Conservation (phyloP, 1,140 invertebrate species). For the Lanistes nyassanus region DNA sequence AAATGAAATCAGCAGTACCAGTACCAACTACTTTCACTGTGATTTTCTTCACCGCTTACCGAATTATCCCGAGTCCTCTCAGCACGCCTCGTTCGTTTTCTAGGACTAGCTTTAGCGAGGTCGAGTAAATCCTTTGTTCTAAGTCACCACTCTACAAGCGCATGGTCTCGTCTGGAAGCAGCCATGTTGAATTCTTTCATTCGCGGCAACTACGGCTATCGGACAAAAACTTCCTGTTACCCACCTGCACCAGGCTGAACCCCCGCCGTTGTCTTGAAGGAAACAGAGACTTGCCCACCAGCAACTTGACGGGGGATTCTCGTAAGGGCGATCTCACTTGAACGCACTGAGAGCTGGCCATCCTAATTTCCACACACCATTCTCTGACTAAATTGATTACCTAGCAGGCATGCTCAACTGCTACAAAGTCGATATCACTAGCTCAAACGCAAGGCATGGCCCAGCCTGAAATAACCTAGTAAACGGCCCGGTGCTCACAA, state of each 20-base stretch:
- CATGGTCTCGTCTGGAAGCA: slow-evolving; percentile 8
- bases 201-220: neutral
- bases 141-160: neutral
- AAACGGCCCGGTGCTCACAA: slow-evolving; percentile 4
- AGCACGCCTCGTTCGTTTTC: neutral
- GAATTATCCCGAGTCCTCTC: neutral
- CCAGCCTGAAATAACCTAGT: slow-evolving; percentile 7
- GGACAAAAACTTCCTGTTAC: neutral
- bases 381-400: slow-evolving; percentile 20
- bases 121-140: neutral
- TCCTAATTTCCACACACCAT: neutral
- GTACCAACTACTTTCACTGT: neutral
- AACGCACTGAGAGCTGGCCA: slow-evolving; percentile 16
- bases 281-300: slow-evolving; percentile 5
- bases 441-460: neutral
- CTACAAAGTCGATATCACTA: neutral
- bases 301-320: neutral
- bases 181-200: slow-evolving; percentile 24
- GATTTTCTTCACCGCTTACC: neutral
- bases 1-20: neutral
- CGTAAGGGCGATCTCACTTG: slow-evolving; percentile 1
- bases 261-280: neutral
- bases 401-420: neutral
- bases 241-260: slow-evolving; percentile 20
- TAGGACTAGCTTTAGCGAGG: neutral